Conservation (phyloP, 2,888 invertebrate genomes). For the Strigamia crassipes region DNA sequence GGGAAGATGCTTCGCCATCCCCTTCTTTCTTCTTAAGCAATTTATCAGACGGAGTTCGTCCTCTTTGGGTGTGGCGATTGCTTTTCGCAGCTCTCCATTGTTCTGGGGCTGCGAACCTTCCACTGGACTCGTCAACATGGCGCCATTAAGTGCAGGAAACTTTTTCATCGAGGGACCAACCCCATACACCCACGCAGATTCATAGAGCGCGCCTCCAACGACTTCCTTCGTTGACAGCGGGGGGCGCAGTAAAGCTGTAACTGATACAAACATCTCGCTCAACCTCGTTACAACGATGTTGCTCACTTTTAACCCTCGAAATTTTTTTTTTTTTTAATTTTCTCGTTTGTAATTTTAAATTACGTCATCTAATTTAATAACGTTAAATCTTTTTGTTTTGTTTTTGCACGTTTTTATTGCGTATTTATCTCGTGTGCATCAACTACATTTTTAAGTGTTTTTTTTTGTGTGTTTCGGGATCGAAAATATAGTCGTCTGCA, state of each 20-base stretch:
- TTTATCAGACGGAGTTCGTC: too few species aligned
- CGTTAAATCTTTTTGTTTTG: too few species aligned
- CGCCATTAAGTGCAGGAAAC: constrained; percentile 37
- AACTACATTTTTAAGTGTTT: too few species aligned
- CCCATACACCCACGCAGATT: not conserved
- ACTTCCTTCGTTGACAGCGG: constrained; percentile 20
- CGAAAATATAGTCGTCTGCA: too few species aligned
- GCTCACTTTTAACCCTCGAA: too few species aligned
- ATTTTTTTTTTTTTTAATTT: too few species aligned
- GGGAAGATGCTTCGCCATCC: not conserved
- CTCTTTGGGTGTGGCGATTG: not conserved
- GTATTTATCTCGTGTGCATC: too few species aligned
- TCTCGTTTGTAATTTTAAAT: too few species aligned
- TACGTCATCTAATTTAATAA: too few species aligned
- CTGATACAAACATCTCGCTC: not conserved
- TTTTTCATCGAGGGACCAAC: constrained; percentile 19
- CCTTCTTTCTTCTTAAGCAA: not conserved
- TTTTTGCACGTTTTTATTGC: too few species aligned
- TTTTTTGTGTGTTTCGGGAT: too few species aligned
- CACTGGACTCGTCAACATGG: constrained; percentile 19
- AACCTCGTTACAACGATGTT: not conserved
- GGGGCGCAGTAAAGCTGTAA: constrained; percentile 34
- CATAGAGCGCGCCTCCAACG: not conserved
- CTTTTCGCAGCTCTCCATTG: constrained; percentile 18
- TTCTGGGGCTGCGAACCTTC: constrained; percentile 28